Evolutionary conservation across 2,888 invertebrate genomes (phyloP).

Genomic region (Lepidochrysops patricia): DNA sequence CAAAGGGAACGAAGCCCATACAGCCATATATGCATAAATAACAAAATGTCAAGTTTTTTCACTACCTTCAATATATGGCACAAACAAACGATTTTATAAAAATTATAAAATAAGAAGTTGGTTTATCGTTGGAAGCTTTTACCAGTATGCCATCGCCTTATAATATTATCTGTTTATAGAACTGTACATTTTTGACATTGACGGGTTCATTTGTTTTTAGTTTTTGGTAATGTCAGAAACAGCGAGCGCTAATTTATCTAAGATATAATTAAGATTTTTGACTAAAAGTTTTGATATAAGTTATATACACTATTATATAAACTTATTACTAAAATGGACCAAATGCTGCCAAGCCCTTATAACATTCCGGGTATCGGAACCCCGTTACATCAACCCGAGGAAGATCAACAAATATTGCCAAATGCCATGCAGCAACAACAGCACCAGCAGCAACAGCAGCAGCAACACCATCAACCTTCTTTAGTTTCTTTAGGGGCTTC

Average conservation of each 20-base stretch:
- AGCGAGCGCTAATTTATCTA: not conserved
- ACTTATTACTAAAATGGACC: slow-evolving; percentile 80
- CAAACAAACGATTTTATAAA: too few relatives aligned
- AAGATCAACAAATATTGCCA: slow-evolving; percentile 91
- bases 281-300: not conserved
- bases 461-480: slow-evolving; percentile 60
- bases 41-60: too few relatives aligned
- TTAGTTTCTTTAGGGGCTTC: slow-evolving; percentile 75
- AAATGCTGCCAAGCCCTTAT: slow-evolving; percentile 92
- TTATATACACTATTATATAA: not conserved
- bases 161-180: too few relatives aligned
- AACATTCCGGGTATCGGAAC: slow-evolving; percentile 94
- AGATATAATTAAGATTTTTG: not conserved
- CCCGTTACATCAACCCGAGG: slow-evolving; percentile 91
- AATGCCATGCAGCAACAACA: slow-evolving; percentile 89
- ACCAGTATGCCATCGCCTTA: too few relatives aligned
- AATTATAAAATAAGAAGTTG: too few relatives aligned
- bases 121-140: too few relatives aligned
- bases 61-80: too few relatives aligned
- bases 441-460: slow-evolving; percentile 81
- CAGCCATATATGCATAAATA: too few relatives aligned
- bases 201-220: not conserved
- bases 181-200: too few relatives aligned
- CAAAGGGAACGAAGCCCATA: too few relatives aligned
- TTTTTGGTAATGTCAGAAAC: too few relatives aligned